Base-by-base conservation (phyloP, 2,113 vertebrate genomes). In the Solea senegalensis region DNA sequence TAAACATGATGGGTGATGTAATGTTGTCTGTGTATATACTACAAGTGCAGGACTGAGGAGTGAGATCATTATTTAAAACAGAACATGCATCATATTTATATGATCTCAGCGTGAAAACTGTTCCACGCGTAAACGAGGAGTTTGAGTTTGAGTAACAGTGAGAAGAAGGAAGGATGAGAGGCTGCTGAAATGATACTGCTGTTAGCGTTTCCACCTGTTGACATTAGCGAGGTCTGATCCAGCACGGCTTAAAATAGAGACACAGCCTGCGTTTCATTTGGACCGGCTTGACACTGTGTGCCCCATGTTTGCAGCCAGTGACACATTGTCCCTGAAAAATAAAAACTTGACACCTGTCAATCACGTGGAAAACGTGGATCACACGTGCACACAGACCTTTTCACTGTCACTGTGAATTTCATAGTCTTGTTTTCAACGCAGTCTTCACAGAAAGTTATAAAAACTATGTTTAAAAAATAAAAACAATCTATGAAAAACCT, bases 241-340 rank as follows among this genome's bases (percentile, higher is more conserved):
- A 11, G 10, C 49, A 8, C 40, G 9, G 49, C 80, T 81, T 57
- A 73, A 85, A 87, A 87, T 85, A 87, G 82, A 87, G 60, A 39
- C 3, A 0, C 10, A 57, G 65, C 26, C 60, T 34, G 21, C 16
- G 40, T 79, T 63, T 61, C 57, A 71, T 70, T 60, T 68, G 54
- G 69, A 61, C 14, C 65, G 26, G 68, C 27, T 13, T 53, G 65
- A 63, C 61, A 50, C 7, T 45, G 66, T 49, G 49, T 55, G 65
- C 11, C 9, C n/a, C 54, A 46, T 39, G 69, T 27, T 15, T 16
- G 41, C n/a, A 64, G 64, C 14, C 43, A 39, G 55, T 74, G 65
- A 67, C 26, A 8, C 49, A 57, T 51, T 55, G 41, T 21, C 55
- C n/a, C 13, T 54, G 3, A 51, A 45, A 52, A 46, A 46, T 14